These are phyloP conservation scores for Etheostoma spectabile DNA, from an alignment of 2,113 vertebrate genomes.

Conservation along the genomic window DNA sequence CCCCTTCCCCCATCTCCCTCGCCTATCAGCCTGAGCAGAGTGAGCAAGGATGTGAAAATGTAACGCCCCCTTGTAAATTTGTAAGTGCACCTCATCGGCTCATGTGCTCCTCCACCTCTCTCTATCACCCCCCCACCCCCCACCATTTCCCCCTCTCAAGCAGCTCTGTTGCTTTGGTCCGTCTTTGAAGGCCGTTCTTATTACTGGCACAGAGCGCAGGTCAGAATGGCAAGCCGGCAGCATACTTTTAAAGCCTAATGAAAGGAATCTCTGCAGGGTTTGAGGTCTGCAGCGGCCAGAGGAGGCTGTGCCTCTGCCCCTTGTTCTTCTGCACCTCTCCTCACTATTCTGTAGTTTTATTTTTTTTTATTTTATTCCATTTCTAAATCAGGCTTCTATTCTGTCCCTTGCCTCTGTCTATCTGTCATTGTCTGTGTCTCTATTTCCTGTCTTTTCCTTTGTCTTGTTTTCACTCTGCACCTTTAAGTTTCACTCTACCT, in stretches of 20 bases:
- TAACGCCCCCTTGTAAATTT: conserved; percentile 80
- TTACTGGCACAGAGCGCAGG: conserved; percentile 83
- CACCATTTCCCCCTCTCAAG: conserved; percentile 52
- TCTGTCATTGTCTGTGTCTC: conserved; percentile 37
- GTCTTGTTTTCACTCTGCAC: conserved; percentile 13
- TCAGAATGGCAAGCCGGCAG: conserved; percentile 82
- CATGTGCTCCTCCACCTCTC: conserved; percentile 55
- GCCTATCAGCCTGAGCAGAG: conserved; percentile 59
- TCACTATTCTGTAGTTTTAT: conserved; percentile 35
- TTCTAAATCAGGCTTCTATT: conserved; percentile 49
- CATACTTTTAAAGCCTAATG: conserved; percentile 85
- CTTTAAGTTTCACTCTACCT: not conserved
- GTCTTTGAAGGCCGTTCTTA: conserved; percentile 84
- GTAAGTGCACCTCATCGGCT: conserved; percentile 77
- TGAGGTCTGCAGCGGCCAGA: conserved; percentile 75
- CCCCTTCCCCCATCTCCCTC: conserved; percentile 43
- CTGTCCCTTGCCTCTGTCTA: conserved; percentile 12
- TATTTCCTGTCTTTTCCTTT: conserved; percentile 21
- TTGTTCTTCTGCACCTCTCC: conserved; percentile 71
- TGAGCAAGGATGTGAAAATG: conserved; percentile 79
- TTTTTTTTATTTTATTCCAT: conserved; percentile 15
- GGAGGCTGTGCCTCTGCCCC: conserved; percentile 67
- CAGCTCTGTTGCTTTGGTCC: conserved; percentile 81
- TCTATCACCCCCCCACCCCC: too few species aligned
- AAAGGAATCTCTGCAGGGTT: conserved; percentile 83